phyloP scores from a whole-genome alignment of 1,140 invertebrate genomes.

The Drosophila orena region DNA sequence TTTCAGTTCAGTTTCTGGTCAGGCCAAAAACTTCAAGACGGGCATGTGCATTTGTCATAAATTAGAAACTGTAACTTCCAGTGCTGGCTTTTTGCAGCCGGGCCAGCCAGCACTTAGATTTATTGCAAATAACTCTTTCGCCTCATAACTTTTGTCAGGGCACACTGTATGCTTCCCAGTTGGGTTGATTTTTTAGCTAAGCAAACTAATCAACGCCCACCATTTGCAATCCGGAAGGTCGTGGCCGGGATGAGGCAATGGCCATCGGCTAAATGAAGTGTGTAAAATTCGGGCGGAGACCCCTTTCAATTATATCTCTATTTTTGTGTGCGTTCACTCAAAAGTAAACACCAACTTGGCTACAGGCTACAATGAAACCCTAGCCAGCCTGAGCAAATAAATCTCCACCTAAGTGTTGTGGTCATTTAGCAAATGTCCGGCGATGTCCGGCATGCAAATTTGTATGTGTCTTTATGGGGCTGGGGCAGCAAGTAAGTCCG shows the following conservation, averaged over 20 bases:
- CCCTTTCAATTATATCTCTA: conserved; percentile 41
- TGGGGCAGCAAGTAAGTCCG: conserved; percentile 25
- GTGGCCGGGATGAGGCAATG: conserved; percentile 30
- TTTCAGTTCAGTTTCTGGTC: conserved; percentile 38
- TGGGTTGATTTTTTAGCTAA: conserved; percentile 60
- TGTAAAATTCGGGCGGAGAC: conserved; percentile 48
- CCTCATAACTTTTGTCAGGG: conserved; percentile 44
- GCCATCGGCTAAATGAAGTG: conserved; percentile 76
- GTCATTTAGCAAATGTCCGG: conserved; percentile 79
- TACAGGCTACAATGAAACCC: conserved; percentile 64
- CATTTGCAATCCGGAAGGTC: conserved; percentile 44
- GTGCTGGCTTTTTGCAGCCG: conserved; percentile 33
- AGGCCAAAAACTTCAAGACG: conserved; percentile 69
- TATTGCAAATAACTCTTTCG: conserved; percentile 77
- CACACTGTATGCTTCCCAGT: conserved; percentile 34
- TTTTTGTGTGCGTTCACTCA: conserved; percentile 54
- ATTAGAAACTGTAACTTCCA: conserved; percentile 79
- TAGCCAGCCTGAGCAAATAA: conserved; percentile 44
- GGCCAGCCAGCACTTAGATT: conserved; percentile 70
- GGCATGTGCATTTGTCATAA: conserved; percentile 82
- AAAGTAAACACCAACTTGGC: conserved; percentile 71
- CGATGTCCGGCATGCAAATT: conserved; percentile 77
- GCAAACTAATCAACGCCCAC: conserved; percentile 79
- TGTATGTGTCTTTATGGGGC: conserved; percentile 28
- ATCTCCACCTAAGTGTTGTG: conserved; percentile 79